A percentile compares a stretch with the other conserved stretches of the same genome.
phyloP scores from a whole-genome alignment of 1,140 invertebrate genomes.

The Cepaea nemoralis region DNA sequence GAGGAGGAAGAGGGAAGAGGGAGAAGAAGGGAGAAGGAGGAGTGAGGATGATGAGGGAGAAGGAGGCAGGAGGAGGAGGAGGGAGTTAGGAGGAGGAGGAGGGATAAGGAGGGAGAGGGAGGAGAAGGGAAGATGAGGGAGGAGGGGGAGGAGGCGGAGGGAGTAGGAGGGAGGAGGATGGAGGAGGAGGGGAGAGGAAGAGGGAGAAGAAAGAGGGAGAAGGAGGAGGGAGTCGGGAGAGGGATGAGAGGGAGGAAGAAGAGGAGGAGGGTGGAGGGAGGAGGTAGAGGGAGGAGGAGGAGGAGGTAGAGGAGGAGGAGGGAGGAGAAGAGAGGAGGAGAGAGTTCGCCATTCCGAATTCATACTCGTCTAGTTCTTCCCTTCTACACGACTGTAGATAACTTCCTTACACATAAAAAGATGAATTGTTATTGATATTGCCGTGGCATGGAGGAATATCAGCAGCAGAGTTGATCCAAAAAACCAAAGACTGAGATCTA shows the following conservation, averaged over 20 bases:
- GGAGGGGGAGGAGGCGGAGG: background rate
- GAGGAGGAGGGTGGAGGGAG: background rate
- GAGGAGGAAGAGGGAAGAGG: background rate
- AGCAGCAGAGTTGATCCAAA: too few species aligned
- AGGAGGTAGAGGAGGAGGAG: background rate
- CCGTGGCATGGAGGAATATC: too few species aligned
- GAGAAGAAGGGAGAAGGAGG: background rate
- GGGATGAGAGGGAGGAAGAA: background rate
- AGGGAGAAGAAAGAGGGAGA: background rate
- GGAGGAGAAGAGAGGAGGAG: background rate
- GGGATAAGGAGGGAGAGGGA: background rate
- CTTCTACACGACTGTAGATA: too few species aligned
- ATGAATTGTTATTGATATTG: too few species aligned
- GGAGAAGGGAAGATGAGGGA: background rate
- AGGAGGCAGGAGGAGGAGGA: background rate
- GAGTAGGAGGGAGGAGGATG: background rate
- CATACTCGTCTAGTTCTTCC: too few species aligned
- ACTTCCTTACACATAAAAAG: too few species aligned
- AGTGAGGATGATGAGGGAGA: background rate
- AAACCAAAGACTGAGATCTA: too few species aligned
- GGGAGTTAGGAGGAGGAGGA: too few species aligned
- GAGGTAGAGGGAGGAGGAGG: background rate
- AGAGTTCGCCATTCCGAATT: too few species aligned
- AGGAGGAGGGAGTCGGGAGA: background rate
- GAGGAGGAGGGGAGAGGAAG: background rate